Conservation (phyloP, 2,113 vertebrate genomes). For the cat (Felis catus) region F.catus_Fca126_mat1.0 CM031426.1:29608501-29609000, state of each 20-base stretch:
- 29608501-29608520: not conserved
- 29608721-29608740: not conserved
- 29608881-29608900: not conserved
- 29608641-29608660: not conserved
- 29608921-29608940: not conserved
- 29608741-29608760: not conserved
- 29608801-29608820: not conserved
- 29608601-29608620: not conserved
- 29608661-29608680: not conserved
- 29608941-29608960: conserved; percentile 26
- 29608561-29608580: not conserved
- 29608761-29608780: not conserved
- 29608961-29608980: conserved; percentile 60
- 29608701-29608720: not conserved
- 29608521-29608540: not conserved
- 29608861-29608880: not conserved
- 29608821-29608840: not conserved
- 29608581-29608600: not conserved
- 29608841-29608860: not conserved
- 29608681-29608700: not conserved
- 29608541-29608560: not conserved
- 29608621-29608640: not conserved
- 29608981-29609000: conserved; percentile 54
- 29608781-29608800: not conserved
- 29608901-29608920: not conserved